These are phyloP conservation scores for Piaya cayana DNA, from an alignment of 2,113 vertebrate genomes.

Conservation along the genomic window DNA sequence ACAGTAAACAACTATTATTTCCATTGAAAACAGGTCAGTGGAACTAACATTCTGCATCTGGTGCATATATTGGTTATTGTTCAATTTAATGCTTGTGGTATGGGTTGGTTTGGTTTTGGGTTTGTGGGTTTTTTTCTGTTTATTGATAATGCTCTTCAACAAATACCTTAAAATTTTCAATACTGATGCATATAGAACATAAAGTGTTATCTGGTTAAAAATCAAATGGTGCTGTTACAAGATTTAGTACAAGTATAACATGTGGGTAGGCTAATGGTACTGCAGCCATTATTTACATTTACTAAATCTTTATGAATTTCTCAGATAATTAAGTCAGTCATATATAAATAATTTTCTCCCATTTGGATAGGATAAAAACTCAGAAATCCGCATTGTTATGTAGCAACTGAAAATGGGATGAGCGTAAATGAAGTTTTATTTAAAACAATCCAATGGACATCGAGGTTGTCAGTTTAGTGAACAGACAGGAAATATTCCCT, in stretches of 20 bases:
- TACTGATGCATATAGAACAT: not conserved
- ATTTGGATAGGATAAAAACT: not conserved
- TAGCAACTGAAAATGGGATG: not conserved
- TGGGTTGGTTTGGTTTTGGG: not conserved
- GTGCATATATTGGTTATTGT: not conserved
- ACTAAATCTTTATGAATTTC: not conserved
- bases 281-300: conserved; percentile 6
- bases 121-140: not conserved
- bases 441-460: not conserved
- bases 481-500: conserved; percentile 3
- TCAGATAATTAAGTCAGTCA: not conserved
- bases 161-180: conserved; percentile 52
- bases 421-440: not conserved
- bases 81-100: not conserved
- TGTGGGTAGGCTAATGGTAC: not conserved
- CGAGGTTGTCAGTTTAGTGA: not conserved
- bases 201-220: conserved; percentile 37
- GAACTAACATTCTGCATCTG: conserved; percentile 27
- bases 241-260: not conserved
- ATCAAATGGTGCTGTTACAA: not conserved
- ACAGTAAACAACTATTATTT: conserved; percentile 23
- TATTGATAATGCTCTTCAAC: conserved; percentile 37
- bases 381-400: not conserved
- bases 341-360: not conserved
- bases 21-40: conserved; percentile 33